Conservation (phyloP, 2,888 invertebrate species). For the Sesia apiformis region DNA sequence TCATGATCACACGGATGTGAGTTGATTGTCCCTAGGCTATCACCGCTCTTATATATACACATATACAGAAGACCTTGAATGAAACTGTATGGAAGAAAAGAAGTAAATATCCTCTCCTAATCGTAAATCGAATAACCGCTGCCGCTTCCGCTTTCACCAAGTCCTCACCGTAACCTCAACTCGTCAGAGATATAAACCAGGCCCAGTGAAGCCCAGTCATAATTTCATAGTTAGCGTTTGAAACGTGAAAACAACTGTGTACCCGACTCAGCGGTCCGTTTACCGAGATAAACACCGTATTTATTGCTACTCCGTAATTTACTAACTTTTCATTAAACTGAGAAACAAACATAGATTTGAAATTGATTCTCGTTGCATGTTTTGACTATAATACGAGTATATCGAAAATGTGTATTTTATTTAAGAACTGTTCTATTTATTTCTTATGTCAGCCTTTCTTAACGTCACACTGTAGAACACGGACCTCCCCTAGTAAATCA, state of each 20-base stretch:
- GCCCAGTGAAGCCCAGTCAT: constrained; percentile 13
- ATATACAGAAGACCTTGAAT: too few species aligned
- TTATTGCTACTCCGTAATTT: background rate
- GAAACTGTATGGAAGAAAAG: too few species aligned
- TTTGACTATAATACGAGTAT: background rate
- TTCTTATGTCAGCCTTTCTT: too few species aligned
- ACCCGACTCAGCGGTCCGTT: background rate
- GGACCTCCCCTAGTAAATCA: too few species aligned
- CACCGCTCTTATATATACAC: too few species aligned
- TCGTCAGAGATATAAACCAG: constrained; percentile 14
- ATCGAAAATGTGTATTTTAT: too few species aligned
- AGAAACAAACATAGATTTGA: background rate
- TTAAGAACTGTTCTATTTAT: too few species aligned
- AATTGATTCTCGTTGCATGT: background rate
- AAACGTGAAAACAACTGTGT: constrained; percentile 10
- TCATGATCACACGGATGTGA: too few species aligned
- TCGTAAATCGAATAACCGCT: constrained; percentile 3
- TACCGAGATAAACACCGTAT: background rate
- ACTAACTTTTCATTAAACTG: background rate
- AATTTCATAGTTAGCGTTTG: constrained; percentile 18
- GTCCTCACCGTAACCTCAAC: constrained; percentile 1
- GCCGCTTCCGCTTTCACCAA: constrained; percentile 1
- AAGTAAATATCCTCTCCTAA: too few species aligned
- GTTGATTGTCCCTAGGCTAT: too few species aligned
- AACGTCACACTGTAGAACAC: too few species aligned